Percentiles rank a stretch among this genome's conserved stretches.
phyloP scores from a whole-genome alignment of 2,888 invertebrate species.

The Drosophila mayaguana region DNA sequence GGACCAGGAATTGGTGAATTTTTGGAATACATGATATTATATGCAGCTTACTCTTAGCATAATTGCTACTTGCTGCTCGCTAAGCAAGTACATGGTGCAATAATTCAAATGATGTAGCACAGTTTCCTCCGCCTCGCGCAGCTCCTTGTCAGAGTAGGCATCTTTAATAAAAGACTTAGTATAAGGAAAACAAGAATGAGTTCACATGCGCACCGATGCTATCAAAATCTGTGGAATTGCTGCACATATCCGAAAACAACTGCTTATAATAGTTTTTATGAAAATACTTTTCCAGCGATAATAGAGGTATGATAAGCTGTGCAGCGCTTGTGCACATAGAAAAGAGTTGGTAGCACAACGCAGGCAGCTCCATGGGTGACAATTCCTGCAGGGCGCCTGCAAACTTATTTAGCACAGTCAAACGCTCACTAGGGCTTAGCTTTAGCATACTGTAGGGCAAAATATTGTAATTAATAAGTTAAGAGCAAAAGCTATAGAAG shows the following conservation, averaged over 20 bases:
- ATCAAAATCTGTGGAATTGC: conserved; percentile 83
- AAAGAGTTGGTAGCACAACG: conserved; percentile 88
- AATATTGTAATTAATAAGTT: neutral
- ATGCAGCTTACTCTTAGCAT: conserved; percentile 70
- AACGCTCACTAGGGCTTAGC: conserved; percentile 86
- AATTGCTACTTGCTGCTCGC: conserved; percentile 80
- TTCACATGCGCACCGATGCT: conserved; percentile 78
- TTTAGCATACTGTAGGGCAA: conserved; percentile 85
- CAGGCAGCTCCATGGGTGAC: conserved; percentile 87
- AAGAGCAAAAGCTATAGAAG: neutral
- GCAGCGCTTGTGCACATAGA: conserved; percentile 86
- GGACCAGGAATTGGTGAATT: neutral
- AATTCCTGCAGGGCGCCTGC: conserved; percentile 86
- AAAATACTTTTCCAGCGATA: conserved; percentile 86
- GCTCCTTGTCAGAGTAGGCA: conserved; percentile 85
- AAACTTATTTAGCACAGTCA: conserved; percentile 86
- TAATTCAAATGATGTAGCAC: conserved; percentile 87
- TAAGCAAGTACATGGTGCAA: conserved; percentile 83
- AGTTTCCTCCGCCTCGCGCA: conserved; percentile 88
- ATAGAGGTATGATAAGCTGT: conserved; percentile 85
- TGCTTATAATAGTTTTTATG: conserved; percentile 84
- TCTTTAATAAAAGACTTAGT: conserved; percentile 70
- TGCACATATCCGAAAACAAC: conserved; percentile 82
- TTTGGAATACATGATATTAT: neutral
- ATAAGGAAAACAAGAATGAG: neutral